Evolutionary conservation across 1,140 invertebrate species (phyloP), one percentile per base, ranked within the genome.

Genomic region (Campodea augens): DNA sequence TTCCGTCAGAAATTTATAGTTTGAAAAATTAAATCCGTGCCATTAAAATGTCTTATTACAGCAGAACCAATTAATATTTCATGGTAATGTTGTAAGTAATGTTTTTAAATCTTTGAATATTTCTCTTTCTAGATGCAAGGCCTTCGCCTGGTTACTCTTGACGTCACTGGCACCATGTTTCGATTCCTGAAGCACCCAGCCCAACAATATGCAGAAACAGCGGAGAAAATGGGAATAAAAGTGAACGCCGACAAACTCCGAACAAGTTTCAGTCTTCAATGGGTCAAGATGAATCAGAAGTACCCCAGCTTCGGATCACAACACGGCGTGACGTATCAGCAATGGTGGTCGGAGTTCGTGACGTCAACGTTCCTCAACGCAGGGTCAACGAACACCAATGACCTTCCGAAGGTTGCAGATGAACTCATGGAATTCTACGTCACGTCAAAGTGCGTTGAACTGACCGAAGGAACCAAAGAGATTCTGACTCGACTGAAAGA

Each of bases 91-190:
- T n/a, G n/a, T n/a, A n/a, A n/a, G n/a, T n/a, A n/a, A n/a, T n/a
- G n/a, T n/a, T n/a, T n/a, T n/a, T n/a, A n/a, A n/a, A n/a, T n/a
- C n/a, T n/a, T n/a, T n/a, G n/a, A n/a, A n/a, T n/a, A n/a, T n/a
- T n/a, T n/a, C n/a, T n/a, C n/a, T n/a, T n/a, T n/a, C n/a, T n/a
- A n/a, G n/a, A 32, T 32, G 27, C 27, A 7, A 32, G 7, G 7
- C 7, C 27, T 72, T 21, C 63, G 68, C 45, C 60, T 88, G 49
- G 70, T 91, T 38, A 91, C 86, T 13, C 87, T 92, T 57, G 87
- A 91, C 63, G 76, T 84, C 12, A 91, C 82, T 5, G 81, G 83
- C 48, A 91, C 87, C 0, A 58, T 91, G 36, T 58, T 91, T 20
- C 74, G 73, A 56, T 77, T 83, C 53, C 62, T 68, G 20, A 67